A percentile compares a stretch with the other conserved stretches of the same genome.
phyloP scores from a whole-genome alignment of 1,140 invertebrate genomes.

The Drosophila pandora region DNA sequence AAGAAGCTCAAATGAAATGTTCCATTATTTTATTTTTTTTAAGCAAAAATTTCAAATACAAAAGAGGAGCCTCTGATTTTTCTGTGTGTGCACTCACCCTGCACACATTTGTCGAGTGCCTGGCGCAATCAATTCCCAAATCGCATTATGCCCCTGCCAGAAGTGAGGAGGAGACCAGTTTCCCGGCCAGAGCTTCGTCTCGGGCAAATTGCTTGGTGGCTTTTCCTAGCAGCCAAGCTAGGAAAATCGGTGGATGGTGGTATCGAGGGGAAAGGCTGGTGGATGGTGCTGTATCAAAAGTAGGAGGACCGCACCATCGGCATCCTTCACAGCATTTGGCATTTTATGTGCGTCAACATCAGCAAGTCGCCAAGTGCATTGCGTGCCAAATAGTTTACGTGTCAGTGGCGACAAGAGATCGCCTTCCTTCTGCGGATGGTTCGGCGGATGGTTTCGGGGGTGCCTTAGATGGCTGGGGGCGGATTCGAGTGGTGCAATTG shows the following conservation, averaged over 20 bases:
- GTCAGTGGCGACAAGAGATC: conserved; percentile 51
- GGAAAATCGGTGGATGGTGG: conserved; percentile 1
- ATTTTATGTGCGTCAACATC: conserved; percentile 79
- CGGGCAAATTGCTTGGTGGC: conserved; percentile 69
- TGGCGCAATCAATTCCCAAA: conserved; percentile 78
- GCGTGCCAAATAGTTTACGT: conserved; percentile 81
- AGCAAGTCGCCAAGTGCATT: conserved; percentile 76
- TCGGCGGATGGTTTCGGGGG: not conserved
- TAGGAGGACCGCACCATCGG: conserved; percentile 14
- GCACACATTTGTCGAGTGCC: conserved; percentile 67
- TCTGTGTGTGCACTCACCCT: conserved; percentile 13
- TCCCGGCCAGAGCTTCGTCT: conserved; percentile 14
- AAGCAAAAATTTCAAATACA: not conserved
- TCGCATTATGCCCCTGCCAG: conserved; percentile 68
- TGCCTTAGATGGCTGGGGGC: not conserved
- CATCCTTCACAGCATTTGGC: conserved; percentile 55
- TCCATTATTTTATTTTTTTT: too few species aligned
- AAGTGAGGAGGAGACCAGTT: conserved; percentile 21
- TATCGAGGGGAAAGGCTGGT: not conserved
- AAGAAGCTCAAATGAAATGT: too few species aligned
- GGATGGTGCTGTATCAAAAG: conserved; percentile 10
- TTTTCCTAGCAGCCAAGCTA: conserved; percentile 16
- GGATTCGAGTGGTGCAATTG: conserved; percentile 19
- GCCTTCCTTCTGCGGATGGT: conserved; percentile 9
- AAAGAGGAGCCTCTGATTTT: not conserved